Base-by-base conservation (phyloP, 2,113 vertebrate species). In the Prunella himalayana region DNA sequence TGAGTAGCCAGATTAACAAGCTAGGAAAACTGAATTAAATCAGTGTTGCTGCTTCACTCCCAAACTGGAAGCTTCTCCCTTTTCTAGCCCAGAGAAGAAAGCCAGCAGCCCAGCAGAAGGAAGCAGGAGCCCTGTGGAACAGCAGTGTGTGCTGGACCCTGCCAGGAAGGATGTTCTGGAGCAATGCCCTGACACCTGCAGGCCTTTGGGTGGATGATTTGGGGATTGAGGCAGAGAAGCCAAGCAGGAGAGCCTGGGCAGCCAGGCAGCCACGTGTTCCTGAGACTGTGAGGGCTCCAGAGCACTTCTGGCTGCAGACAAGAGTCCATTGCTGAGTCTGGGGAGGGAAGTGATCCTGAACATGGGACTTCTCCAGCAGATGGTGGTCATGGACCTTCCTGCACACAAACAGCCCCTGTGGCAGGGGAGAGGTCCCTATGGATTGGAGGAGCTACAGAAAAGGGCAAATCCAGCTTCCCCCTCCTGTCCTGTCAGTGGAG, bases 331-430 rank as follows among this genome's bases (percentile, higher is more conserved):
- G 57, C 45, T 15, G 69, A 71, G 65, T 7, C 5, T 44, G 51
- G 27, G 53, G 37, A 37, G 16, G 23, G 57, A 68, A 49, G 70
- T 5, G 82, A 76, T 70, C 53, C 85, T 1, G 1, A 22, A 39
- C 28, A 28, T 13, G 17, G 76, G 86, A 24, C 54, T 72, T 56
- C 79, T 93, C 95, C 96, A 97, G n/a, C 92, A 96, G 94, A 86
- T 93, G 92, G 96, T 95, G 92, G 92, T 93, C 92, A 93, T 0
- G 68, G 23, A 90, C 94, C 92, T 94, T 95, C 75, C 88, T 81
- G 80, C 6, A 61, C 30, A 53, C 1, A 41, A 65, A 47, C 87
- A 72, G n/a, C 50, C 42, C 63, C 85, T 53, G 28, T 3, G 20
- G 35, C 50, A 11, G 51, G 68, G 51, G 44, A 84, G 81, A 94